Conservation (phyloP, 2,797 vertebrate genomes). For the Cyprinella venusta region DNA sequence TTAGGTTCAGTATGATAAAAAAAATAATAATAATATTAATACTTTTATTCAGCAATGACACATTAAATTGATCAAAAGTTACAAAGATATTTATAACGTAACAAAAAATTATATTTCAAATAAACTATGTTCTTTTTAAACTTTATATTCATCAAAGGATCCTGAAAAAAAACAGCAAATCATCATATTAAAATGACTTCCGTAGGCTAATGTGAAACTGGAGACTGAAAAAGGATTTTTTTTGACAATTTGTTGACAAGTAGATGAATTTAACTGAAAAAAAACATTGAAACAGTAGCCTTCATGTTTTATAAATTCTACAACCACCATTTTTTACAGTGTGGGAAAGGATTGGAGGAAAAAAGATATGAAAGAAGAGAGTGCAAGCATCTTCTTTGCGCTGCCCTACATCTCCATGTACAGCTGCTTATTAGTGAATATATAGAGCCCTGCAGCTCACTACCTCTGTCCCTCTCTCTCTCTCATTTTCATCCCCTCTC, state of each 20-base stretch:
- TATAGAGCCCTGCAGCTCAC: slow-evolving; percentile 25
- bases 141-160: not conserved
- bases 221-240: not conserved
- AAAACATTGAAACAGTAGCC: not conserved
- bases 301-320: not conserved
- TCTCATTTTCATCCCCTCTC: slow-evolving; percentile 13
- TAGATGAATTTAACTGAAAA: not conserved
- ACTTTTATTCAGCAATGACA: not conserved
- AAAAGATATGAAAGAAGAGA: slow-evolving; percentile 5
- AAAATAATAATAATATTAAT: too few species aligned
- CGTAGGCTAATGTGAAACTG: not conserved
- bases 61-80: not conserved
- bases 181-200: not conserved
- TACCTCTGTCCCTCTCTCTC: slow-evolving; percentile 22
- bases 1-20: not conserved
- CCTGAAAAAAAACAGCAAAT: not conserved
- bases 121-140: not conserved
- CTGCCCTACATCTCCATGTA: slow-evolving; percentile 44
- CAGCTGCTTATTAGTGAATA: slow-evolving; percentile 47
- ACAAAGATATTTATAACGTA: not conserved
- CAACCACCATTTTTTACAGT: not conserved
- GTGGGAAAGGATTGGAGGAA: not conserved
- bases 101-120: not conserved
- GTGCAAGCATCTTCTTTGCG: slow-evolving; percentile 33
- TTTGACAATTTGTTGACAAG: too few species aligned